Evolutionary conservation across 2,888 invertebrate genomes (phyloP), one percentile per base, ranked within the genome.

Genomic region (Escarpia spicata): DNA sequence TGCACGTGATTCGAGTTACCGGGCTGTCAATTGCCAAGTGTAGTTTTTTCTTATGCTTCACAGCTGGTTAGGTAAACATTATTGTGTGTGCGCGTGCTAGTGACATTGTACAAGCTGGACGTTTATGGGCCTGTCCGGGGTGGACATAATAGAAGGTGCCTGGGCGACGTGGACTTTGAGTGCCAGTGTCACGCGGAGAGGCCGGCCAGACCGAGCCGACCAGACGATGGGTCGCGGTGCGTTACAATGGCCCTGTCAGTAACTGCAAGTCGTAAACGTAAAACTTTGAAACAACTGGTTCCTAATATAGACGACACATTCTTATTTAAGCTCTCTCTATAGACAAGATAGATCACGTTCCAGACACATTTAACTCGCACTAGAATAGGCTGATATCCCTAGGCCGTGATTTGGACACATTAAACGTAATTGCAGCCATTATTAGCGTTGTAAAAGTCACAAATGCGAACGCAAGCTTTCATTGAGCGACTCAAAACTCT

Each of bases 311-410:
- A 75, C 75, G 75, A n/a, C 75, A 75, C 12, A 12, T 52, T 15
- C 75, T 75, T 26, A 75, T 75, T 19, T 75, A 75, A 75, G 19
- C 75, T 3, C 19, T 6, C 9, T 9, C 26, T 26, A 75, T 4
- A 75, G 75, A n/a, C 75, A 6, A 19, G 75, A 75, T 26, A 75
- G 26, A 75, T 26, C 19, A 75, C 75, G 26, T 26, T 26, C 52
- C 75, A 75, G 75, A 75, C 75, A 75, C n/a, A 75, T 75, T 75
- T 75, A 75, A 75, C 75, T 75, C 75, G n/a, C 75, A 26, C 26
- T 75, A 75, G n/a, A 75, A 75, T 52, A 52, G 2, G 52, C 52
- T 12, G 12, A 52, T 12, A 26, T 15, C 15, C n/a, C 19, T 26
- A 75, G 19, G 6, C 75, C 75, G 75, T 75, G 75, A 75, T 75